A percentile compares a stretch with the other conserved stretches of the same genome.
Conservation (phyloP, 1,140 invertebrate genomes). For the Nasonia vitripennis region DNA sequence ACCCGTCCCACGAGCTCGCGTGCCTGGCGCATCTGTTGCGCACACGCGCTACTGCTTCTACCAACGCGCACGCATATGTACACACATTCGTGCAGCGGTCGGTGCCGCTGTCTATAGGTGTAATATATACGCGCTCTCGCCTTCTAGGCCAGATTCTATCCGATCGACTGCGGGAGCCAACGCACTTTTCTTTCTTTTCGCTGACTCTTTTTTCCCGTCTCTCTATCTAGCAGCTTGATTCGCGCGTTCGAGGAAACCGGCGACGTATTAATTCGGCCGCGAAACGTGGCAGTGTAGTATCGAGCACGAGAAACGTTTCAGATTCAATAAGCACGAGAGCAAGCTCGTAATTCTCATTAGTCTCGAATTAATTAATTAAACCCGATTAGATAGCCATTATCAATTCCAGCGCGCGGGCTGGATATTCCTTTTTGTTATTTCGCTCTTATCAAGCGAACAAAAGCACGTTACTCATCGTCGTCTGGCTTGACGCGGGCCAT, state of each 20-base stretch:
- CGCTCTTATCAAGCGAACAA: background rate
- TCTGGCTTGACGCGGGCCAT: background rate
- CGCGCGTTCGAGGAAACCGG: background rate
- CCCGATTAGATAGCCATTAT: background rate
- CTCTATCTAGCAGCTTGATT: background rate
- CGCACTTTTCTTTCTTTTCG: background rate
- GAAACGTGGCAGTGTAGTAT: too few species aligned
- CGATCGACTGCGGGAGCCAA: background rate
- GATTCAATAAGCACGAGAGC: too few species aligned
- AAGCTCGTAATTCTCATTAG: background rate
- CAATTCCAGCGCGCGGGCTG: background rate
- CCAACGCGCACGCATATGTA: background rate
- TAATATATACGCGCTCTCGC: background rate
- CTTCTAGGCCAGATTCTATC: background rate
- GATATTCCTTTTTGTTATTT: background rate
- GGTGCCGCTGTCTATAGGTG: background rate
- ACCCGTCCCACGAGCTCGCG: constrained; percentile 68
- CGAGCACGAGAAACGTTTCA: too few species aligned
- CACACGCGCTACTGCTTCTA: constrained; percentile 57
- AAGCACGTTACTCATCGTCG: background rate
- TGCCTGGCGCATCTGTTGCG: constrained; percentile 73
- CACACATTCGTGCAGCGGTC: too few species aligned
- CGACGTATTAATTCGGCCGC: too few species aligned
- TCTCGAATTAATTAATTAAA: background rate
- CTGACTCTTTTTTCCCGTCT: too few species aligned